Evolutionary conservation across 2,113 vertebrate genomes (phyloP).

Genomic region (Mobula birostris): DNA sequence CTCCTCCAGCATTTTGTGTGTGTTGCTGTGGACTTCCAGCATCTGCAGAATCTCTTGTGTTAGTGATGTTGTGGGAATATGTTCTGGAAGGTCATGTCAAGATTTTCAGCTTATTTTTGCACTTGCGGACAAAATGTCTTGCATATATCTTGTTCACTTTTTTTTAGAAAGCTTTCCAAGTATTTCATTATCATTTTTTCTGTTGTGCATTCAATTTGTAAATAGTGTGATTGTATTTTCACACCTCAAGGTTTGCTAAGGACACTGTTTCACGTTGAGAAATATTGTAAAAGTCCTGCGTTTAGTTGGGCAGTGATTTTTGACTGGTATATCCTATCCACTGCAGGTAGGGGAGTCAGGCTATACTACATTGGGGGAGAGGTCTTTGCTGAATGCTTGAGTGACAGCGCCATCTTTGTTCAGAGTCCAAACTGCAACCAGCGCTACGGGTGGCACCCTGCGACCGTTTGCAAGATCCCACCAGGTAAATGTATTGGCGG

Average conservation of each 20-base stretch:
- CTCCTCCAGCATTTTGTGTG: no score
- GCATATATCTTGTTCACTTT: neutral
- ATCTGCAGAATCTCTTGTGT: no score
- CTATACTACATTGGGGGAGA: constrained; percentile 97
- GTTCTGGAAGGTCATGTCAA: neutral
- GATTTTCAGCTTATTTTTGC: neutral
- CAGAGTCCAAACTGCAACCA: constrained; percentile 99
- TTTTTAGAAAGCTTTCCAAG: neutral
- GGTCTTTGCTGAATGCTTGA: constrained; percentile 96
- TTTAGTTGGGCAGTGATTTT: neutral
- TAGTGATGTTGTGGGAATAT: neutral
- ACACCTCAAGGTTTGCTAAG: neutral
- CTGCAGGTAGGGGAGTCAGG: constrained; percentile 79
- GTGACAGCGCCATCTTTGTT: constrained; percentile 95
- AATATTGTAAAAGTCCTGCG: neutral
- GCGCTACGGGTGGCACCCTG: constrained; percentile 95
- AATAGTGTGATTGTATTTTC: neutral
- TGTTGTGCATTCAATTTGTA: neutral
- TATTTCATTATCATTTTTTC: neutral
- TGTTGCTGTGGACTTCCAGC: no score
- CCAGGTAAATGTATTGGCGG: constrained; percentile 64
- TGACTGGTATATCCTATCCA: constrained; percentile 39
- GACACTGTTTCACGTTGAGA: neutral
- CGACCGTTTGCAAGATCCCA: constrained; percentile 96
- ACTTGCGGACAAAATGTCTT: neutral